A percentile compares a stretch with the other conserved stretches of the same genome.
Evolutionary conservation across 2,797 vertebrate genomes (phyloP).

Genomic region (Coracias cyanogaster): DNA sequence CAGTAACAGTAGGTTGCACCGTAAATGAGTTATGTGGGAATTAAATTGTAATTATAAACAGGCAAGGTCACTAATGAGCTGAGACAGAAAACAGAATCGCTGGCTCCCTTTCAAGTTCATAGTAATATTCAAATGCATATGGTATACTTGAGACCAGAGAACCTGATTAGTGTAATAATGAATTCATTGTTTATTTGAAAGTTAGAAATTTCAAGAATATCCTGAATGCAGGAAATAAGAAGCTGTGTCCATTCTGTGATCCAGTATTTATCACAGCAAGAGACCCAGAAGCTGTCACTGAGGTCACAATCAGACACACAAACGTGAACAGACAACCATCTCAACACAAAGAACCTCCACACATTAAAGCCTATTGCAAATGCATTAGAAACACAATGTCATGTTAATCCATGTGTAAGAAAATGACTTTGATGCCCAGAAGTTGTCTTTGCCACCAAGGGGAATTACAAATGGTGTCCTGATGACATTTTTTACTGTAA

Average conservation of each 20-base stretch:
- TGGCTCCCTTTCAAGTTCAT: constrained; percentile 20
- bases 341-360: background rate
- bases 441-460: constrained; percentile 26
- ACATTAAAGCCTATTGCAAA: constrained; percentile 9
- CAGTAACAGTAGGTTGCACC: background rate
- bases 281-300: background rate
- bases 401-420: constrained; percentile 47
- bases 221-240: constrained; percentile 6
- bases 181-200: constrained; percentile 18
- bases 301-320: background rate
- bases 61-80: constrained; percentile 25
- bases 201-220: constrained; percentile 35
- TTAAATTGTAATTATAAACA: constrained; percentile 5
- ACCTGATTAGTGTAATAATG: background rate
- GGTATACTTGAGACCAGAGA: background rate
- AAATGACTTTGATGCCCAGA: background rate
- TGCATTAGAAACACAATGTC: constrained; percentile 12
- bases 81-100: constrained; percentile 4
- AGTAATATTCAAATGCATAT: background rate
- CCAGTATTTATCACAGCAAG: constrained; percentile 23
- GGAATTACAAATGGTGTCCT: constrained; percentile 10
- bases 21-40: background rate
- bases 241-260: constrained; percentile 15
- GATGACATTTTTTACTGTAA: constrained; percentile 16
- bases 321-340: constrained; percentile 15